A percentile compares a stretch with the other conserved stretches of the same genome.
Evolutionary conservation across 2,888 invertebrate genomes (phyloP).

Genomic region (Deilephila elpenor): DNA sequence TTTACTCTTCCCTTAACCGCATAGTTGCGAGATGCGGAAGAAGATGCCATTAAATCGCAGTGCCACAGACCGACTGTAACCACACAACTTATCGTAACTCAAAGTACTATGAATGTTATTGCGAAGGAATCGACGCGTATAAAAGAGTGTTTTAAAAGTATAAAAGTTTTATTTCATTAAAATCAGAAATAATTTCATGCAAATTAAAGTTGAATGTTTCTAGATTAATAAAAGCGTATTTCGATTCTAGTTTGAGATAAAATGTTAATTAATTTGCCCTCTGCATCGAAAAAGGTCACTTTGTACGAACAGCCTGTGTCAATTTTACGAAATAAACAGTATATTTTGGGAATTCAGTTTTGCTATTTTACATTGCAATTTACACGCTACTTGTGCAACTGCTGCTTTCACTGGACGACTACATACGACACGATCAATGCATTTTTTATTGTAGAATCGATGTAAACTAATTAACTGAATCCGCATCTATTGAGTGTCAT

Average conservation of each 20-base stretch:
- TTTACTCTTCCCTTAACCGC: neutral
- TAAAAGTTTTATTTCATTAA: neutral
- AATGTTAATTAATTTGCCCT: neutral
- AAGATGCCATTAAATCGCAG: slow-evolving; percentile 1
- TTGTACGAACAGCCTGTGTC: neutral
- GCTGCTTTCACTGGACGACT: neutral
- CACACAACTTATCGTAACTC: neutral
- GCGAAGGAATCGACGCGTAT: neutral
- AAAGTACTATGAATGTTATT: neutral
- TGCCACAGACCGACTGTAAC: too few relatives aligned
- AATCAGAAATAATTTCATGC: neutral
- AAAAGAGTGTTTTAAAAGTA: too few relatives aligned
- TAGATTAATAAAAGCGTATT: neutral
- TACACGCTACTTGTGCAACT: neutral
- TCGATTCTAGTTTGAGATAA: neutral
- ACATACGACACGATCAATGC: neutral
- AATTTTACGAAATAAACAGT: slow-evolving; percentile 1
- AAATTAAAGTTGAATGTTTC: neutral
- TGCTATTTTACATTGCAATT: neutral
- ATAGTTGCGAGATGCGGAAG: neutral
- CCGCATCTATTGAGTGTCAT: too few relatives aligned
- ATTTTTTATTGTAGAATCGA: neutral
- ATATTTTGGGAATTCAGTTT: neutral
- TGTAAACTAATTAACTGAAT: too few relatives aligned
- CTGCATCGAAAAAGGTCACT: neutral